phyloP scores from a whole-genome alignment of 2,113 vertebrate genomes.

The Eidolon helvum region DNA sequence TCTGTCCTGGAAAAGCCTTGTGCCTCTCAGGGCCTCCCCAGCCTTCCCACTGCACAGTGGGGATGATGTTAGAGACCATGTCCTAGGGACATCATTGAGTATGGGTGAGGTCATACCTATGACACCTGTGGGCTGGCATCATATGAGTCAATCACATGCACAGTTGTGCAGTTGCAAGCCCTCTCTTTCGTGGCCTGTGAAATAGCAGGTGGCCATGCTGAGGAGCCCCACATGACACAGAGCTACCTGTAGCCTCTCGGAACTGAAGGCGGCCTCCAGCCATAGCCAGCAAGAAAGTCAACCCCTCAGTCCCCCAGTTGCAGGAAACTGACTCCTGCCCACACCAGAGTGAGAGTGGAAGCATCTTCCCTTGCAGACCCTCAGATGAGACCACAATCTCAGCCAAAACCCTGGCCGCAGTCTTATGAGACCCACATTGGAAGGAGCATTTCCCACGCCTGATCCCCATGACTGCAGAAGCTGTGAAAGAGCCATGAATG shows the following conservation, averaged over 20 bases:
- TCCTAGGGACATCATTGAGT: too few species aligned
- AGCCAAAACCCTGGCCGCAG: not conserved
- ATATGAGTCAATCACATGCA: too few species aligned
- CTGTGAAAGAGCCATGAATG: not conserved
- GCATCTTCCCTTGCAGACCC: not conserved
- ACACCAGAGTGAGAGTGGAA: not conserved
- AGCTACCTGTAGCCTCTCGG: not conserved
- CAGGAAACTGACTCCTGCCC: not conserved
- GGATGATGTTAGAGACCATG: too few species aligned
- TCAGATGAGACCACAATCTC: not conserved
- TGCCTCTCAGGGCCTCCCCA: not conserved
- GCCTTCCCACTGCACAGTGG: not conserved
- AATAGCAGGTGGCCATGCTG: not conserved
- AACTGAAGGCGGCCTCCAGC: not conserved
- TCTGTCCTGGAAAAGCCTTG: not conserved
- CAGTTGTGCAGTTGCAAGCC: not conserved
- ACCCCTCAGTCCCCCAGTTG: not conserved
- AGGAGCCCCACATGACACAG: not conserved
- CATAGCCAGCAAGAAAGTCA: not conserved
- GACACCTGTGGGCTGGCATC: too few species aligned
- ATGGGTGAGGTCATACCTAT: too few species aligned
- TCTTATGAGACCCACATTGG: not conserved
- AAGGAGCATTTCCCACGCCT: not conserved
- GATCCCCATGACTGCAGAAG: not conserved
- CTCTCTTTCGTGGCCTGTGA: not conserved